Evolutionary conservation across 2,888 invertebrate genomes (phyloP), one percentile per base, ranked within the genome.

Genomic region (Lamellibrachia satsuma): DNA sequence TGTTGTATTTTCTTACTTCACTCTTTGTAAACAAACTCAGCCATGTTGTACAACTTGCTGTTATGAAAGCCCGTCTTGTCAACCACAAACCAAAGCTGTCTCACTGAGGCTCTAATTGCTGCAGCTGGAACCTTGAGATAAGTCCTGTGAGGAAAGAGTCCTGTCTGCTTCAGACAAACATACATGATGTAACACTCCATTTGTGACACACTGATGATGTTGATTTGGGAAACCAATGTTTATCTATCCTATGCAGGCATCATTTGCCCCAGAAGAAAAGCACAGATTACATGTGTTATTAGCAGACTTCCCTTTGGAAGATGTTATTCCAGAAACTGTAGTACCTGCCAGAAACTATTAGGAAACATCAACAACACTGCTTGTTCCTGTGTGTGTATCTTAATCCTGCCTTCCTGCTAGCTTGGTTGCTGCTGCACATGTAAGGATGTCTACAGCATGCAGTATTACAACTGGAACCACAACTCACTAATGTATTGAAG

Each of bases 41-140:
- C 7, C 57, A 57, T 57, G 57, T 7, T 57, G 8, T 0, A 75
- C 75, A 75, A 75, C 75, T 22, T 22, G 22, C n/a, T n/a, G n/a
- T 22, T 3, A 22, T 75, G 75, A 75, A n/a, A 6, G 75, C 22
- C 39, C 39, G n/a, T 75, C 75, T 22, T 15, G 15, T n/a, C 15
- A 22, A 11, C 60, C 75, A 75, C 75, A 75, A 11, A 75, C 22
- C 4, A 22, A 75, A 22, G 75, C 75, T 22, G 75, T 75, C 75
- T 75, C 75, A 75, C 75, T 75, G 15, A 75, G n/a, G 75, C 75
- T 75, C 75, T 75, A 75, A 75, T 75, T 75, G 75, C 75, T 22
- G 60, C 75, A 75, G n/a, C 75, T 15, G 75, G n/a, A 15, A 75
- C 15, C 75, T 4, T 22, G 15, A 75, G 75, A 75, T 75, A 75